A percentile compares a stretch with the other conserved stretches of the same genome.
These are phyloP conservation scores for Macropus fuliginosus DNA, from an alignment of 2,797 vertebrate genomes.

Conservation along the genomic window DNA sequence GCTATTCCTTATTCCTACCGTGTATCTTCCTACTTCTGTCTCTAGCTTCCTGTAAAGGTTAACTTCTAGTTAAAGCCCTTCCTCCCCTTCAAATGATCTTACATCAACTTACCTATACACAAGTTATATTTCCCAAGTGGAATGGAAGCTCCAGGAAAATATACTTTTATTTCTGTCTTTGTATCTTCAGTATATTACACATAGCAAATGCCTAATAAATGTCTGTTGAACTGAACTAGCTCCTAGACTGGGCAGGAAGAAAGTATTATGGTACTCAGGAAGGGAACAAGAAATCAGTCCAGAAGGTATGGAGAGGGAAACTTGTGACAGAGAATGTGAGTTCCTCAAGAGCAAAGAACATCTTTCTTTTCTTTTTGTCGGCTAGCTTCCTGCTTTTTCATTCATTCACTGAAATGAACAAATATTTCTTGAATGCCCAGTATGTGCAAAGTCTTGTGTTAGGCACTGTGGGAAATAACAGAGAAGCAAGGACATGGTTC, in stretches of 20 bases:
- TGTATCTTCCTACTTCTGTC: not conserved
- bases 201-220: not conserved
- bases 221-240: not conserved
- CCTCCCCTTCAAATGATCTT: not conserved
- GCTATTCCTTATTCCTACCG: no score
- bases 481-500: not conserved
- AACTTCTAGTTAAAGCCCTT: not conserved
- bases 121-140: not conserved
- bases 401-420: not conserved
- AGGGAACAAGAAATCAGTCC: no score
- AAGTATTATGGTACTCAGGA: not conserved
- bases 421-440: not conserved
- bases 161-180: not conserved
- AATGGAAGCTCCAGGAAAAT: not conserved
- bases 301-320: no score
- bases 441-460: slow-evolving; percentile 14
- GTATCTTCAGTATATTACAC: not conserved
- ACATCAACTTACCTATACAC: not conserved
- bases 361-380: not conserved
- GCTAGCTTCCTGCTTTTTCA: not conserved
- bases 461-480: not conserved
- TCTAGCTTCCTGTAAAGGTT: no score
- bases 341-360: not conserved
- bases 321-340: not conserved
- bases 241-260: not conserved